Evolutionary conservation across 2,113 vertebrate genomes (phyloP), one percentile per base, ranked within the genome.

Genomic region (Thalassoma bifasciatum): DNA sequence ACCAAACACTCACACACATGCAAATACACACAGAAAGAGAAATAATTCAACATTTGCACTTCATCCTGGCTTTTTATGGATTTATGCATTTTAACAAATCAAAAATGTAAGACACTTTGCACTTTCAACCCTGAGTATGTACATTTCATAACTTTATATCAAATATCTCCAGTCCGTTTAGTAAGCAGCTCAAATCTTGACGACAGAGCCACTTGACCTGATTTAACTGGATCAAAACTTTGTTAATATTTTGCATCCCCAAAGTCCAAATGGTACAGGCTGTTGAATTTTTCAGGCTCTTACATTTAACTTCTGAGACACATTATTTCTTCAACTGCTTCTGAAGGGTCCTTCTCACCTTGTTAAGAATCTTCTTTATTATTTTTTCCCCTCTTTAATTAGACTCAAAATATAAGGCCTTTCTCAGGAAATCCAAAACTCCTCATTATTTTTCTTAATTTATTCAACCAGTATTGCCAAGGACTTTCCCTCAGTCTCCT

Each of bases 71-170:
- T 67, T 22, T 26, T 75, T 11, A 69, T 51, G 60, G 58, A 77
- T 58, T 78, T 21, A 73, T 73, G 64, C 12, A n/a, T 77, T 77
- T 66, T 26, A 58, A 53, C 17, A 70, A 34, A 37, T 37, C 14
- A 36, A 58, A 51, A 61, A 57, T 2, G 23, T 17, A 24, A 21
- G 49, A 5, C 13, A n/a, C 4, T 44, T 23, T 53, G 26, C 50
- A 38, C 56, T 24, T 22, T 57, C 16, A 24, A 51, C 14, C 26
- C 34, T 11, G 62, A 46, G 52, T 67, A 65, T 50, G 58, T 50
- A 50, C 40, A 50, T 49, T 5, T 19, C 10, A 57, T 61, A 46
- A 2, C 53, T 47, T 38, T 47, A 26, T 53, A 50, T 56, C 13
- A 50, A 47, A 14, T 22, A 51, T 34, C 38, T 17, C n/a, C 5